A percentile compares a stretch with the other conserved stretches of the same genome.
phyloP scores from a whole-genome alignment of 2,888 invertebrate genomes.

The Gari tellinella region DNA sequence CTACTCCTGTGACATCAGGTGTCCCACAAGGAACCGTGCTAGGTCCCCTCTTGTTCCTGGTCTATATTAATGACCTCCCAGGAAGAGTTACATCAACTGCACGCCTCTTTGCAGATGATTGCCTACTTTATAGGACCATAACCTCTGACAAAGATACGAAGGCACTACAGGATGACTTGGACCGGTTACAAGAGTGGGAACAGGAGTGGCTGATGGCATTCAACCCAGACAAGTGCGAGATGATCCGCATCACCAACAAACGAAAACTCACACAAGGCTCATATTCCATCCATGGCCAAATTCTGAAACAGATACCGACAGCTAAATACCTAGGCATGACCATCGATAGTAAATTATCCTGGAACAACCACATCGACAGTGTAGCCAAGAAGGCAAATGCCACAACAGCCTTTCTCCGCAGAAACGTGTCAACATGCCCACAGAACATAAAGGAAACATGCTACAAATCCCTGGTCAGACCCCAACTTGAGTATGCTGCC shows the following conservation, averaged over 20 bases:
- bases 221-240: constrained; percentile 48
- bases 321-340: constrained; percentile 25
- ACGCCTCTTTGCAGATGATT: constrained; percentile 56
- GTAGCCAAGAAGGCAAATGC: background rate
- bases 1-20: no score
- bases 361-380: background rate
- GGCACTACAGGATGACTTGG: constrained; percentile 47
- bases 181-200: constrained; percentile 34
- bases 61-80: no score
- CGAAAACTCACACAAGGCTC: background rate
- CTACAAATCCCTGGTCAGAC: no score
- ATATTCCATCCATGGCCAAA: constrained; percentile 19
- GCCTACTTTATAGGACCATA: constrained; percentile 42
- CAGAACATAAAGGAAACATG: no score
- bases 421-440: no score
- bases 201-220: constrained; percentile 46
- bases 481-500: no score
- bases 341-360: background rate
- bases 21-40: no score
- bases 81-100: constrained; percentile 9
- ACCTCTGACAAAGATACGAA: constrained; percentile 5
- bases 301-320: background rate
- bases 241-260: constrained; percentile 29
- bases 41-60: no score
- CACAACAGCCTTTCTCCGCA: no score